A percentile compares a stretch with the other conserved stretches of the same genome.
Evolutionary conservation across 2,888 invertebrate species (phyloP).

Genomic region (Branchellion lobata): DNA sequence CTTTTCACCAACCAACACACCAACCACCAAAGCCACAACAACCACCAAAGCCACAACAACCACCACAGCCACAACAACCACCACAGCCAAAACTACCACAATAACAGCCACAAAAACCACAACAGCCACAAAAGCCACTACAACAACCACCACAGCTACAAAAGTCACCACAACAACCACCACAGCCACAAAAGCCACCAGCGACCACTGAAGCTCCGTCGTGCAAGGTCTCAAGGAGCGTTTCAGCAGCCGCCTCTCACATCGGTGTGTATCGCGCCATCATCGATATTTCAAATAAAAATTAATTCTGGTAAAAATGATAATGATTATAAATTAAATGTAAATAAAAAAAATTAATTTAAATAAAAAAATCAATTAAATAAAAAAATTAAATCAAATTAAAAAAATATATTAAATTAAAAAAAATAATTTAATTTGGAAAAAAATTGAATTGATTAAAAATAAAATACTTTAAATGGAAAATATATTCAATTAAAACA

Average conservation of each 20-base stretch:
- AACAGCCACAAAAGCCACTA: not conserved
- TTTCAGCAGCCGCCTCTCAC: conserved; percentile 19
- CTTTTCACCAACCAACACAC: not conserved
- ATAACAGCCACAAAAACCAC: not conserved
- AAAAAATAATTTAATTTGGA: no score
- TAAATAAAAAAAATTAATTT: no score
- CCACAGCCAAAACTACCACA: not conserved
- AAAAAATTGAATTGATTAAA: no score
- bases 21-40: not conserved
- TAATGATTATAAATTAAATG: not conserved
- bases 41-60: no score
- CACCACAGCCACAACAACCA: not conserved
- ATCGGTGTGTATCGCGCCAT: not conserved
- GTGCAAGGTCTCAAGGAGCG: conserved; percentile 13
- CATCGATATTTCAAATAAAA: not conserved
- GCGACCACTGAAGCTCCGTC: not conserved
- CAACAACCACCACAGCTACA: not conserved
- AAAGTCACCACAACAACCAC: not conserved
- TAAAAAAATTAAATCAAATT: no score
- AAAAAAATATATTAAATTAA: no score
- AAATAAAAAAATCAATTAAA: no score
- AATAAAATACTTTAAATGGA: no score
- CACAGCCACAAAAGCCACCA: not conserved
- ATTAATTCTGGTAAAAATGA: not conserved
- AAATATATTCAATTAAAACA: no score